Evolutionary conservation across 2,888 invertebrate genomes (phyloP).

Genomic region (Megaustenia siamemsis): DNA sequence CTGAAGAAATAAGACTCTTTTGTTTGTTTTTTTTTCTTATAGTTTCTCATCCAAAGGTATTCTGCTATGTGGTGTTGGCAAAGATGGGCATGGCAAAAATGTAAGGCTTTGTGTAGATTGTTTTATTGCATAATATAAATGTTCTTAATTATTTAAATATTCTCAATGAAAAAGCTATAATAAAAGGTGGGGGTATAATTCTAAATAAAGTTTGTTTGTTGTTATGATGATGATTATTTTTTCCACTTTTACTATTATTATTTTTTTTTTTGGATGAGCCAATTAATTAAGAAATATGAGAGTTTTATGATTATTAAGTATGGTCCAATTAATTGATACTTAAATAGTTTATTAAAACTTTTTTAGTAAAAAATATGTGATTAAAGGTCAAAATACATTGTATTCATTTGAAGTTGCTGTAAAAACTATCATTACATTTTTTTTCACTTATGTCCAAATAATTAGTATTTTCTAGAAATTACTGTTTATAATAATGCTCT

Average conservation of each 20-base stretch:
- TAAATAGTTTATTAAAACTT: too few relatives aligned
- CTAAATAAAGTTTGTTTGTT: too few relatives aligned
- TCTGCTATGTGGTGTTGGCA: slow-evolving; percentile 79
- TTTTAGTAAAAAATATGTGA: too few relatives aligned
- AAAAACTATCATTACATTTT: too few relatives aligned
- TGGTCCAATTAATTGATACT: too few relatives aligned
- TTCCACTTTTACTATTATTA: neutral
- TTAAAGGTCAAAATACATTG: too few relatives aligned
- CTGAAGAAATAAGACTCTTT: neutral
- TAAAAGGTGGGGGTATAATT: neutral
- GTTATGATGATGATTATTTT: neutral
- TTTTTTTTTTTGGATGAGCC: neutral
- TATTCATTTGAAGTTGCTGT: too few relatives aligned
- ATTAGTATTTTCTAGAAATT: too few relatives aligned
- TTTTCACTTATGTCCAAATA: too few relatives aligned
- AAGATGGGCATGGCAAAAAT: slow-evolving; percentile 79
- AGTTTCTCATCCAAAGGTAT: slow-evolving; percentile 78
- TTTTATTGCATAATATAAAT: neutral
- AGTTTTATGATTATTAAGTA: too few relatives aligned
- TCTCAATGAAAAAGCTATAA: neutral
- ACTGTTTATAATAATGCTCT: too few relatives aligned
- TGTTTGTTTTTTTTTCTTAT: slow-evolving; percentile 55
- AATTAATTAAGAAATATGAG: neutral
- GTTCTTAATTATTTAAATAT: neutral
- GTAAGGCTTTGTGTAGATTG: slow-evolving; percentile 64